Base-by-base conservation (phyloP, 2,113 vertebrate genomes). In the Acrocephalus arundinaceus region DNA sequence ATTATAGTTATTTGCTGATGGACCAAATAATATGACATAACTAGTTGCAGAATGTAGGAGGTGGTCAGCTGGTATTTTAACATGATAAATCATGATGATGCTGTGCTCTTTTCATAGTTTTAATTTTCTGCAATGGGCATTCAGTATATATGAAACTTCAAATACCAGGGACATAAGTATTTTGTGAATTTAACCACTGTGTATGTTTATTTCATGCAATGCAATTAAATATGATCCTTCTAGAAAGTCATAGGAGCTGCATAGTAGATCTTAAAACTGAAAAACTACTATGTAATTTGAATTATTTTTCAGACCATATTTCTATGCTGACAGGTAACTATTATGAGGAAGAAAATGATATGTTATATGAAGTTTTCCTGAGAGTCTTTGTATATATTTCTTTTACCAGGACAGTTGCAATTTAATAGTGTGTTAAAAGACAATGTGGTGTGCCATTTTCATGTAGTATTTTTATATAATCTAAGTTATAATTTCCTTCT, bases 341-440 rank as follows among this genome's bases (percentile, higher is more conserved):
- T 98, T 99, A 98, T 96, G 95, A 98, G 89, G 98, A 98, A 98
- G 97, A 97, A 98, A 96, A 98, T 98, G 96, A 98, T 98, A 80
- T 98, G 98, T 98, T 98, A 94, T 87, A 89, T 96, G 87, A 97
- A 97, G 95, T 97, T 98, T 97, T 97, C 96, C 97, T 97, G 97
- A 97, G 92, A 98, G 97, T 97, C 98, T 98, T 97, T 98, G 97
- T 98, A 97, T 98, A 96, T 98, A 98, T 98, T 98, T 98, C 94
- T 98, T 97, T 97, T 97, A 98, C 96, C 94, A 96, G 80, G 97
- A 98, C 97, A 98, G 97, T 97, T 98, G 92, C 96, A 98, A 98
- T 99, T 98, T 99, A 99, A 98, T 98, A 98, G 98, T 98, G 98
- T 97, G 97, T 99, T 99, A 98, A 99, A 99, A 98, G 97, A 98